phyloP scores from a whole-genome alignment of 2,113 vertebrate genomes.

The Poecile atricapillus region DNA sequence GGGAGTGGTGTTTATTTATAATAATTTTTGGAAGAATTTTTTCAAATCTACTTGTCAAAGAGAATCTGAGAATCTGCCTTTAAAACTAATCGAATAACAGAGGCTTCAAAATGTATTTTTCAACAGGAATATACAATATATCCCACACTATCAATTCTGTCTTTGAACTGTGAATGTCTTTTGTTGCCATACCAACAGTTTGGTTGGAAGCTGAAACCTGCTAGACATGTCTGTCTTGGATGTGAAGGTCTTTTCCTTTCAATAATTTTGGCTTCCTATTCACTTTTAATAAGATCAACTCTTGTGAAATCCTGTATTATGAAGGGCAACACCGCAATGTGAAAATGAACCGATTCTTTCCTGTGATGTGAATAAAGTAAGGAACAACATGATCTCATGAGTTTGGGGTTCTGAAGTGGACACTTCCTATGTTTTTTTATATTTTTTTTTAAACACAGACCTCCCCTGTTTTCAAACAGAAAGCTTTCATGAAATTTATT shows the following conservation, averaged over 20 bases:
- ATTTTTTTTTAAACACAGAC: not conserved
- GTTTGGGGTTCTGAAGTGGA: not conserved
- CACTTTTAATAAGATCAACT: not conserved
- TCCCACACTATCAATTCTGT: not conserved
- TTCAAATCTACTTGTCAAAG: not conserved
- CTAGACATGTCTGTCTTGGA: not conserved
- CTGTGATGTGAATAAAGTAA: not conserved
- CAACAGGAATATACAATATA: not conserved
- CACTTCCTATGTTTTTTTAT: not conserved
- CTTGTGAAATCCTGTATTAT: not conserved
- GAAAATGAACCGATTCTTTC: not conserved
- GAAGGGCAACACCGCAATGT: not conserved
- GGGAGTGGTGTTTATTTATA: not conserved
- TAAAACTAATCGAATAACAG: not conserved
- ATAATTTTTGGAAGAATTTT: not conserved
- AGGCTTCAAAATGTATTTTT: not conserved
- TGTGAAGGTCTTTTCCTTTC: not conserved
- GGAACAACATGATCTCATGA: not conserved
- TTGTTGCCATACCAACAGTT: slow-evolving; percentile 54
- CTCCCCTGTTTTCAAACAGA: not conserved
- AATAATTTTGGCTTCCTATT: not conserved
- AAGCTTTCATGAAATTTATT: not conserved
- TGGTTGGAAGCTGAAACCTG: slow-evolving; percentile 39
- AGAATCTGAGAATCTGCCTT: not conserved
- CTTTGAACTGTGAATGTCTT: slow-evolving; percentile 33